Evolutionary conservation across 2,113 vertebrate genomes (phyloP).

Genomic region (Laticauda colubrina): DNA sequence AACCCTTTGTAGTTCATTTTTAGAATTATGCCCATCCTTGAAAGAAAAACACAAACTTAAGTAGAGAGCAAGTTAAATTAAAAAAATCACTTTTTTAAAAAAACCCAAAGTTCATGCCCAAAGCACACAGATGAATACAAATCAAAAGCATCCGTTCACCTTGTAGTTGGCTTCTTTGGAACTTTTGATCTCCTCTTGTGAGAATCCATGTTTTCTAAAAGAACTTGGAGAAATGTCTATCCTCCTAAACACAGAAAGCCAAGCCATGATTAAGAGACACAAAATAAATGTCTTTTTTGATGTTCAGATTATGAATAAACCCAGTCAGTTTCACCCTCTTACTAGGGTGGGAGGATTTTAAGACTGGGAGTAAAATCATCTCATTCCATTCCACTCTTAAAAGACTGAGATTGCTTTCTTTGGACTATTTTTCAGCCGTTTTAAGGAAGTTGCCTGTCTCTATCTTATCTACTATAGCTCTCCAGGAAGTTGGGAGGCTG

Average conservation of each 20-base stretch:
- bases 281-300: not conserved
- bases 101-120: conserved; percentile 77
- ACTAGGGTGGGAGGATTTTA: not conserved
- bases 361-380: not conserved
- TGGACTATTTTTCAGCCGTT: not conserved
- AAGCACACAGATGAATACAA: conserved; percentile 73
- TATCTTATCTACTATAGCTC: not conserved
- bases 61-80: conserved; percentile 88
- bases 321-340: not conserved
- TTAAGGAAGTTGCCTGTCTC: not conserved
- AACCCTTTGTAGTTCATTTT: conserved; percentile 94
- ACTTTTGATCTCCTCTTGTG: conserved; percentile 93
- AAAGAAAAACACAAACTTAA: conserved; percentile 94
- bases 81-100: conserved; percentile 50
- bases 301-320: not conserved
- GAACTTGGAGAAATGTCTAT: conserved; percentile 99
- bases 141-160: conserved; percentile 89
- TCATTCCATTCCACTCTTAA: not conserved
- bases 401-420: not conserved
- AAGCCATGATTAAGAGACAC: not conserved
- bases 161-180: conserved; percentile 92
- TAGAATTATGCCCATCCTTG: conserved; percentile 92
- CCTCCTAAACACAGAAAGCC: conserved; percentile 73
- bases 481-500: not conserved
- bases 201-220: conserved; percentile 96